Conservation (phyloP, 2,888 invertebrate species). For the Temnothorax rugatulus region DNA sequence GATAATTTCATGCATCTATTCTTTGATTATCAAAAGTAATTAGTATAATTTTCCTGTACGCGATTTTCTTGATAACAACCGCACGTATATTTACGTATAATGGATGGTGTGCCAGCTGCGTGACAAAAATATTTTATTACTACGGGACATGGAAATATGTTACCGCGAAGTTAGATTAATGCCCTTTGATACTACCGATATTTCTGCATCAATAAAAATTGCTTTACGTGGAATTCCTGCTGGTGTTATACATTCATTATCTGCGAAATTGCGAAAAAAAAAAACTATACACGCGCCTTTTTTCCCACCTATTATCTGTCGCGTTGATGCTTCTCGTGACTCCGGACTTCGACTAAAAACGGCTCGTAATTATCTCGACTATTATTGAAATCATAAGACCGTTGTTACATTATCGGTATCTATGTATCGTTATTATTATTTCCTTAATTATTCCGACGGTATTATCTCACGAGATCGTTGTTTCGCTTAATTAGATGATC, state of each 20-base stretch:
- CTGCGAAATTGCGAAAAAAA: constrained; percentile 11
- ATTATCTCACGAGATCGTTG: constrained; percentile 3
- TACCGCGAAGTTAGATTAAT: constrained; percentile 38
- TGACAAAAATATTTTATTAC: constrained; percentile 66
- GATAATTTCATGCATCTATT: constrained; percentile 44
- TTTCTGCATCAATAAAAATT: constrained; percentile 41
- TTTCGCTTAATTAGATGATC: not conserved
- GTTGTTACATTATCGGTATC: not conserved
- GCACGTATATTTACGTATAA: constrained; percentile 41
- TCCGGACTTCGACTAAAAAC: not conserved
- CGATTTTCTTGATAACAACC: constrained; percentile 37
- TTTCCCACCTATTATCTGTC: constrained; percentile 12
- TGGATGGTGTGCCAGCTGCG: constrained; percentile 53
- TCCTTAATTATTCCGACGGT: not conserved
- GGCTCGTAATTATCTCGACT: not conserved
- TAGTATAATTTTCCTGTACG: constrained; percentile 36
- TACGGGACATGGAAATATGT: constrained; percentile 35
- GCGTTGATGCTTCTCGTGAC: not conserved
- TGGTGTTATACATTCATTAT: not conserved
- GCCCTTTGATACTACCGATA: constrained; percentile 35
- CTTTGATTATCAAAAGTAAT: constrained; percentile 27
- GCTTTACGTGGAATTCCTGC: constrained; percentile 2
- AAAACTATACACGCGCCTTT: constrained; percentile 1
- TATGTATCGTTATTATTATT: not conserved
- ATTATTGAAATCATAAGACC: constrained; percentile 8